Percentiles rank a stretch among this genome's conserved stretches.
These are phyloP conservation scores for Pyxicephalus adspersus DNA, from an alignment of 2,113 vertebrate genomes.

Conservation along the genomic window DNA sequence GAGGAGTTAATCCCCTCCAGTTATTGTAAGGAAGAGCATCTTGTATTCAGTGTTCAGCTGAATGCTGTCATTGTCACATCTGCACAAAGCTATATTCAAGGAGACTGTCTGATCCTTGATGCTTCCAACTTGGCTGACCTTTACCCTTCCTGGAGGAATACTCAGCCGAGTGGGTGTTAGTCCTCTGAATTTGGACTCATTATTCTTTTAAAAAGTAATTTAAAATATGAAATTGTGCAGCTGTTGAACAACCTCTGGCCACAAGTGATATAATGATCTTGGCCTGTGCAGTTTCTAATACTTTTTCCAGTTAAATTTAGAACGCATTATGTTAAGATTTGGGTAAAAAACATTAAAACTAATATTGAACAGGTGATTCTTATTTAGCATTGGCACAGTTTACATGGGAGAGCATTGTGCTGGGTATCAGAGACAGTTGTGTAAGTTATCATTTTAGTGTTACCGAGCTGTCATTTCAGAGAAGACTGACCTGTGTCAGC, in stretches of 20 bases:
- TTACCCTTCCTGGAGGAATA: conserved; percentile 36
- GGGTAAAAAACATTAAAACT: too few relatives aligned
- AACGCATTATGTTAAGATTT: not conserved
- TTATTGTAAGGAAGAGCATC: not conserved
- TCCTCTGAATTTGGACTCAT: not conserved
- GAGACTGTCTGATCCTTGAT: not conserved
- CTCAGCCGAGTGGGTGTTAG: not conserved
- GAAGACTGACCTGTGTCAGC: conserved; percentile 35
- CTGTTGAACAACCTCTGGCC: not conserved
- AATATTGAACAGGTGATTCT: not conserved
- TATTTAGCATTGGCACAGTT: not conserved
- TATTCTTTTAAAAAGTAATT: not conserved
- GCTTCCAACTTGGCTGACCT: conserved; percentile 7
- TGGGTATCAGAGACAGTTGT: not conserved
- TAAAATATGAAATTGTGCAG: not conserved
- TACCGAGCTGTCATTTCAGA: conserved; percentile 25
- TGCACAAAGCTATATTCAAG: conserved; percentile 33
- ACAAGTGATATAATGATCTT: not conserved
- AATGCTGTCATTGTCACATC: conserved; percentile 37
- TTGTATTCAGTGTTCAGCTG: conserved; percentile 16
- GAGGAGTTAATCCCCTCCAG: conserved; percentile 19
- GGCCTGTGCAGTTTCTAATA: not conserved
- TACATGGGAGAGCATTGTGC: not conserved
- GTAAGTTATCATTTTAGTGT: conserved; percentile 3
- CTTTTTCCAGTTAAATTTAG: not conserved